A percentile compares a stretch with the other conserved stretches of the same genome.
These are phyloP conservation scores for Deroptyus accipitrinus DNA, from an alignment of 2,113 vertebrate species.

Conservation along the genomic window DNA sequence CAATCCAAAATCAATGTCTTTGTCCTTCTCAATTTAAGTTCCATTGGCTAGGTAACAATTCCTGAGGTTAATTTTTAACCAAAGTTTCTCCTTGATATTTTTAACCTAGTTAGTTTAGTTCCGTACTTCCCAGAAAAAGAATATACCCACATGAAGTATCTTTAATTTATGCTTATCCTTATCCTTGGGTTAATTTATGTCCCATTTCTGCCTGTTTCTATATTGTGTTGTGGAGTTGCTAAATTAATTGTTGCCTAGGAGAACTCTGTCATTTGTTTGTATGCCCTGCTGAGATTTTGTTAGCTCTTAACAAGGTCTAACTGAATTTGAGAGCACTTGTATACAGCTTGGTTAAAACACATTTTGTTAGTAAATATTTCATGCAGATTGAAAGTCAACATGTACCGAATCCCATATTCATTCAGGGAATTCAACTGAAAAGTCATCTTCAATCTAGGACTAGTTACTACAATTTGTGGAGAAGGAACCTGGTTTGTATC, in stretches of 20 bases:
- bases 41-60: neutral
- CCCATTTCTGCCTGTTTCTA: neutral
- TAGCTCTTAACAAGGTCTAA: neutral
- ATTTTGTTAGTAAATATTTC: slow-evolving; percentile 7
- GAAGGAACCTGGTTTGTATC: neutral
- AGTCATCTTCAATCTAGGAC: neutral
- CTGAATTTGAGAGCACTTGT: neutral
- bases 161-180: neutral
- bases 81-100: neutral
- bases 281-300: neutral
- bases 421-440: neutral
- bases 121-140: neutral
- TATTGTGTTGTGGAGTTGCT: neutral
- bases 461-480: neutral
- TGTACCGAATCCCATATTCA: neutral
- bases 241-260: neutral
- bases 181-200: neutral
- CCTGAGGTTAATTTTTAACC: neutral
- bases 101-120: neutral
- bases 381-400: neutral
- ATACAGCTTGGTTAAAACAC: neutral
- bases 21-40: neutral
- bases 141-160: neutral
- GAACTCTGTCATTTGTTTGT: neutral
- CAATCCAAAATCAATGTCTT: neutral